Evolutionary conservation across 1,140 invertebrate genomes (phyloP), one percentile per base, ranked within the genome.

Genomic region (Nephotettix cincticeps): DNA sequence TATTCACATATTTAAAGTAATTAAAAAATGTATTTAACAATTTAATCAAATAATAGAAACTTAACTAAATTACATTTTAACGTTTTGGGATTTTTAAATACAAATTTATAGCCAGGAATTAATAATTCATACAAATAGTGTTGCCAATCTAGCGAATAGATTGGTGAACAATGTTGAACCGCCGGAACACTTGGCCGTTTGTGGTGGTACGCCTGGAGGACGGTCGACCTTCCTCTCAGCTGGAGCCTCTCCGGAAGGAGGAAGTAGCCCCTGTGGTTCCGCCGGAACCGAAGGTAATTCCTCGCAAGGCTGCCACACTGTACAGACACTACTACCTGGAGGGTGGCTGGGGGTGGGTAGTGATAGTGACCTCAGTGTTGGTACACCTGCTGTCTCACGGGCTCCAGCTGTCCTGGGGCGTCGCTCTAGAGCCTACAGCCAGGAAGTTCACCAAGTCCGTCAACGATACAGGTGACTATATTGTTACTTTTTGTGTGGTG

Each of bases 331-430:
- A 91, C 80, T 92, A 91, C 79, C 90, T 90, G 0, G 91, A 93
- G 76, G 91, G 90, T 3, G 90, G 90, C 1, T 93, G 91, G 91
- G 92, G 92, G 0, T 93, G 90, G 90, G 86, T 91, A n/a, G 86
- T 93, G 6, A 83, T 89, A 0, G 82, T 83, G 0, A 90, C 88
- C 32, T 87, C 88, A 6, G 84, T 89, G 25, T 75, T 90, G 2
- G 87, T 89, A n/a, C 86, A 90, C 71, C 78, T 89, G 13, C 80
- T 91, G 21, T 86, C 85, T 66, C 85, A 89, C 63, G 89, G 89
- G 13, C 74, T 90, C 30, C 89, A 90, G 75, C 81, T 89, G 68
- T 86, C 87, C 2, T 74, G 67, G 47, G 72, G 68, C 1, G 58
- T 73, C 13, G 32, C 74, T 1, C 47, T 70, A 23, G 19, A 2